phyloP scores from a whole-genome alignment of 2,888 invertebrate genomes.

The Drosophila rubida region DNA sequence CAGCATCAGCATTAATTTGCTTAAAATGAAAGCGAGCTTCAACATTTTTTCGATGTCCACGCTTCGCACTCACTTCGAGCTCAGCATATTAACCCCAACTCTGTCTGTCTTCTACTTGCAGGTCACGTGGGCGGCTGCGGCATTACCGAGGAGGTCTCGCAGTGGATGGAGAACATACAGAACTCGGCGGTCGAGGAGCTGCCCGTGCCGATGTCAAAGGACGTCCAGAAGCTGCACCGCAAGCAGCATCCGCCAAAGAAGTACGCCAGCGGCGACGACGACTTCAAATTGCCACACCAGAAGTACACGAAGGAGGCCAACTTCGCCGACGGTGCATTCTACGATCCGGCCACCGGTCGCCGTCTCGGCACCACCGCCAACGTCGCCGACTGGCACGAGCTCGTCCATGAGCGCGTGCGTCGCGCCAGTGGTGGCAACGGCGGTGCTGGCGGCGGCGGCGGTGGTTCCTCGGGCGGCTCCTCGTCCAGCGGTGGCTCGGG shows the following conservation, averaged over 20 bases:
- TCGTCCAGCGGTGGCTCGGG: constrained; percentile 68
- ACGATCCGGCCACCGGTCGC: constrained; percentile 81
- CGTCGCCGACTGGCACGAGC: constrained; percentile 85
- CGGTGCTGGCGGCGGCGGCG: constrained; percentile 85
- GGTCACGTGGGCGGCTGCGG: constrained; percentile 95
- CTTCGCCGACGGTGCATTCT: constrained; percentile 81
- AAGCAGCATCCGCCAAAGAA: constrained; percentile 83
- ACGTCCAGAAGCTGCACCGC: constrained; percentile 78
- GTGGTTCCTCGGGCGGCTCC: constrained; percentile 56
- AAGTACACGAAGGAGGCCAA: constrained; percentile 93
- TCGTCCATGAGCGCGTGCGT: constrained; percentile 86
- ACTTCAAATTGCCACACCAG: constrained; percentile 87
- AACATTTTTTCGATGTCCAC: constrained; percentile 28
- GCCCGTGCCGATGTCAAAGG: constrained; percentile 82
- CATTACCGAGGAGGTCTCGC: constrained; percentile 93
- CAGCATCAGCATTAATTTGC: constrained; percentile 75
- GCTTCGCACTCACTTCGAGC: no score
- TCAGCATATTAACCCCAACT: constrained; percentile 24
- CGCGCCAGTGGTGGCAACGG: constrained; percentile 82
- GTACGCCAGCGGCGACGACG: constrained; percentile 81
- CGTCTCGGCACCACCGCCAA: constrained; percentile 73
- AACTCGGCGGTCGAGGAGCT: constrained; percentile 89
- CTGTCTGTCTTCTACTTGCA: constrained; percentile 81
- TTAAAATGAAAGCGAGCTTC: constrained; percentile 44
- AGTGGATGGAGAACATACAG: constrained; percentile 97